Base-by-base conservation (phyloP, 2,888 invertebrate genomes). In the Falcaria lacertinaria region DNA sequence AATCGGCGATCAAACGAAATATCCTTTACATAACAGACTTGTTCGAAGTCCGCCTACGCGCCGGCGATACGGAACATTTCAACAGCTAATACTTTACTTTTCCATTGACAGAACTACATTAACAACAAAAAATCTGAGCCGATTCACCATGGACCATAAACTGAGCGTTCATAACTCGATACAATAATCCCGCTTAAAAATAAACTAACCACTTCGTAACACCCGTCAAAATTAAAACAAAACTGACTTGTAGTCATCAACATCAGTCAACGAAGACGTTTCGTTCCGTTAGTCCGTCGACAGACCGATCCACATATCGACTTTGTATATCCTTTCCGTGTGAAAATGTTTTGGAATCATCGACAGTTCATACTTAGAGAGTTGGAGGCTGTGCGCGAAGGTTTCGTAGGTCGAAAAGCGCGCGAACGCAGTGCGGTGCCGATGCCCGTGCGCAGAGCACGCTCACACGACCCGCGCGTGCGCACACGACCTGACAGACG, bases 391-490 rank as follows among this genome's bases (percentile, higher is more conserved):
- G 80, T 54, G 72, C 71, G 72, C 69, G 80, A 77, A 82, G 84
- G 86, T 80, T 82, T 80, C 69, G 67, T 74, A 74, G 79, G 77
- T 76, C 69, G 80, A 86, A 89, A 87, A 87, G 88, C 87, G 87
- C 88, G 89, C 86, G 86, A 87, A 88, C 80, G 80, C 88, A 89
- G 89, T 89, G 80, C 78, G 72, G 83, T 80, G 85, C 81, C 76
- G 86, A 77, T 74, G 78, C 76, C 70, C 85, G 88, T 67, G 86
- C 87, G 86, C 86, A 77, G 48, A 73, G 83, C 88, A 88, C 87
- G 88, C 80, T 80, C 74, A 78, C 68, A 79, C 75, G 74, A 75
- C 68, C 63, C 70, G 73, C 75, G 79, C 77, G 75, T 70, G 75
- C 69, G 69, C 54, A 60, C 68, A 69, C 74, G 69, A 67, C 61